Percentiles rank a stretch among this genome's conserved stretches.
These are phyloP conservation scores for Cancer borealis DNA, from an alignment of 2,888 invertebrate species.

Conservation along the genomic window DNA sequence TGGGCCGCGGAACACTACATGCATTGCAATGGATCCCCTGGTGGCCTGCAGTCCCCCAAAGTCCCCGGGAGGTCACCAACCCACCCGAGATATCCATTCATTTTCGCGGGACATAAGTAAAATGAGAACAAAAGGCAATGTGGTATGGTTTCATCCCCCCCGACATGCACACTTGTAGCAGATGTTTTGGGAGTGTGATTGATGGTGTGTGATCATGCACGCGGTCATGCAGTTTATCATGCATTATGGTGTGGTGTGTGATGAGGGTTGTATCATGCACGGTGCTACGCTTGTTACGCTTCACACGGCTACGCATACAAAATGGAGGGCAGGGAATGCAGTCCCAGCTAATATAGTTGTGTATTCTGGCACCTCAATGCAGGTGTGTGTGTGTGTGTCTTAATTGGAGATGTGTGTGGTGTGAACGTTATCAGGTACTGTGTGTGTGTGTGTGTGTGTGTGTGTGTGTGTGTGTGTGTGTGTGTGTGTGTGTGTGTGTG, in stretches of 20 bases:
- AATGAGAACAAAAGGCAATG: constrained; percentile 1
- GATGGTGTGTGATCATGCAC: not conserved
- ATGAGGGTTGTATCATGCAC: constrained; percentile 7
- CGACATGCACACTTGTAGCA: not conserved
- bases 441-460: not conserved
- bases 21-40: constrained; percentile 44
- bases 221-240: not conserved
- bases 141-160: not conserved
- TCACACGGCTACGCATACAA: constrained; percentile 6
- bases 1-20: constrained; percentile 43
- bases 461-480: not conserved
- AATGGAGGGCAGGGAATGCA: constrained; percentile 32
- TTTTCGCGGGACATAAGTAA: constrained; percentile 15
- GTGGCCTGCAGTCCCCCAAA: constrained; percentile 57
- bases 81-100: constrained; percentile 27
- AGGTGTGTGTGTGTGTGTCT: not conserved
- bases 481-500: not conserved
- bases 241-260: not conserved
- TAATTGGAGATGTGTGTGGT: not conserved
- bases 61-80: constrained; percentile 20
- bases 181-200: not conserved
- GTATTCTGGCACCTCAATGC: not conserved
- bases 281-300: constrained; percentile 16
- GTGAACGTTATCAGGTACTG: not conserved
- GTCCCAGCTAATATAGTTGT: not conserved